phyloP scores from a whole-genome alignment of 1,140 invertebrate species.

The Dolichoris vasculosae region DNA sequence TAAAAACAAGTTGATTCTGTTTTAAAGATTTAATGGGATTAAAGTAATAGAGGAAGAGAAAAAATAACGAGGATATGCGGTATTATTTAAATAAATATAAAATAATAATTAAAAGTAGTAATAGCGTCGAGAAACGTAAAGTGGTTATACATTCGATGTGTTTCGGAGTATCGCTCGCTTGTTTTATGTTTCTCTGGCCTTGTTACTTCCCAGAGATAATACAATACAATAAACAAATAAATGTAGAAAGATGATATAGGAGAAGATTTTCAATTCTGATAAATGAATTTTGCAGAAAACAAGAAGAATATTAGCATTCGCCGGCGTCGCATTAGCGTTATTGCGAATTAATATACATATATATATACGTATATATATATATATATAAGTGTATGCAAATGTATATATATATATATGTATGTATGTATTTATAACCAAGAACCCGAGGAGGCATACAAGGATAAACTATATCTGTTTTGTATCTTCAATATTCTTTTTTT shows the following conservation, averaged over 20 bases:
- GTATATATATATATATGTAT: no score
- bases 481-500: neutral
- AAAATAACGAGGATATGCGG: neutral
- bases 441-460: conserved; percentile 30
- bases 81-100: conserved; percentile 39
- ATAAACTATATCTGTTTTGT: conserved; percentile 26
- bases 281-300: neutral
- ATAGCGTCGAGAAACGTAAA: neutral
- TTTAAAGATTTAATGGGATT: neutral
- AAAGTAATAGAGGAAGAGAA: neutral
- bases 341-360: conserved; percentile 13
- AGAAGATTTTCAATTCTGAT: neutral
- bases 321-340: conserved; percentile 13
- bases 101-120: neutral
- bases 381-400: no score
- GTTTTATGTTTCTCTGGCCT: neutral
- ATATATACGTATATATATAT: no score
- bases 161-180: conserved; percentile 18
- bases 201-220: neutral
- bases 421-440: conserved; percentile 25
- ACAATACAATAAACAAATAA: conserved; percentile 3
- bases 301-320: neutral
- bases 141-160: conserved; percentile 19
- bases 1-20: conserved; percentile 8
- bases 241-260: neutral